Conservation (phyloP, 2,888 invertebrate genomes). For the Drosophila niveifrons region DNA sequence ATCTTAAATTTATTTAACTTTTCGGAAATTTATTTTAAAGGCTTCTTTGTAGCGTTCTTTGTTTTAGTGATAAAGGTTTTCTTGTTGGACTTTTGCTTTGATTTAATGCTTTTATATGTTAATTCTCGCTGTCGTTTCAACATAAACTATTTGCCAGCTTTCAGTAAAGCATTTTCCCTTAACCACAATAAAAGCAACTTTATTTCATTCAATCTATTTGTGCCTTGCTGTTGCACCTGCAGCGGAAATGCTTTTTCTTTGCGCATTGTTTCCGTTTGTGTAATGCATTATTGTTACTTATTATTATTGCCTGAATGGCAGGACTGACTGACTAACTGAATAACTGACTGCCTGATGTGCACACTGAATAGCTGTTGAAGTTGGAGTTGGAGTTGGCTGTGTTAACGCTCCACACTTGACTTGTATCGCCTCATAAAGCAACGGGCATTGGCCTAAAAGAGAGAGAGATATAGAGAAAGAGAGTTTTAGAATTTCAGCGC, state of each 20-base stretch:
- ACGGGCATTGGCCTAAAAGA: constrained; percentile 69
- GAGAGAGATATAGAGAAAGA: constrained; percentile 4
- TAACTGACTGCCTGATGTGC: constrained; percentile 6
- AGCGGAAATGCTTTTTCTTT: constrained; percentile 34
- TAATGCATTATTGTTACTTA: constrained; percentile 39
- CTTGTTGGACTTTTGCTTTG: neutral
- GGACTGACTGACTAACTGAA: constrained; percentile 19
- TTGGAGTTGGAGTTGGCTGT: neutral
- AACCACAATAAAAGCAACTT: neutral
- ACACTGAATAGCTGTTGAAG: neutral
- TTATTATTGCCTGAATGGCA: constrained; percentile 26
- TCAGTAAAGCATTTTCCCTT: neutral
- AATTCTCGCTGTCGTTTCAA: neutral
- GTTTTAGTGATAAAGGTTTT: too few relatives aligned
- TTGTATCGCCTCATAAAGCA: constrained; percentile 48
- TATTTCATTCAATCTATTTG: neutral
- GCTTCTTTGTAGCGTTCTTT: too few relatives aligned
- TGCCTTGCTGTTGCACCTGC: constrained; percentile 22
- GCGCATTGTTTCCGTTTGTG: constrained; percentile 34
- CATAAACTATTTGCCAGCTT: neutral
- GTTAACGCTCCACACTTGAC: constrained; percentile 10
- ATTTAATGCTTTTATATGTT: constrained; percentile 1
- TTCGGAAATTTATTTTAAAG: too few relatives aligned
- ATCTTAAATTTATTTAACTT: too few relatives aligned
- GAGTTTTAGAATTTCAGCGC: constrained; percentile 34